These are phyloP conservation scores for Pholis gunnellus DNA, from an alignment of 2,113 vertebrate species.

Conservation along the genomic window DNA sequence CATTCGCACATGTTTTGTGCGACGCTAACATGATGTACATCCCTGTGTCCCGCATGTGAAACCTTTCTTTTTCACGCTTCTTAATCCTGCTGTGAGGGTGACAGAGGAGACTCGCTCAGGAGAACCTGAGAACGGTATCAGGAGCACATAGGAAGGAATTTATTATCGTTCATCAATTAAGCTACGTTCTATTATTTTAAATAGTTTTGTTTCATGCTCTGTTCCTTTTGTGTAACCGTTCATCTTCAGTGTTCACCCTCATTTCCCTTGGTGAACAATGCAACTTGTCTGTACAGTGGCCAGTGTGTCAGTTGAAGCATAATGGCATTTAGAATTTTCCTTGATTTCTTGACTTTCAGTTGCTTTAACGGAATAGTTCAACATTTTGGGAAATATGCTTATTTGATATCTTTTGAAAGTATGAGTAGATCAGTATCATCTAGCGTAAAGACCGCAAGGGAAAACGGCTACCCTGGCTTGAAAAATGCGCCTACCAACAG, in stretches of 20 bases:
- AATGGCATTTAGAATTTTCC: neutral
- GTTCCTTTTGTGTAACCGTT: constrained; percentile 25
- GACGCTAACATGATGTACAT: constrained; percentile 67
- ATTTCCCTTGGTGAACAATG: neutral
- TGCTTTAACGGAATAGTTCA: neutral
- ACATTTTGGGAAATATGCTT: neutral
- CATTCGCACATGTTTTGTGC: constrained; percentile 68
- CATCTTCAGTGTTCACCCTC: neutral
- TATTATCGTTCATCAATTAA: constrained; percentile 50
- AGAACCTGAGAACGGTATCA: constrained; percentile 50
- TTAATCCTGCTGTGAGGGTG: constrained; percentile 62
- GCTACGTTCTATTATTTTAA: constrained; percentile 32
- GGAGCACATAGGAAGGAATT: constrained; percentile 49
- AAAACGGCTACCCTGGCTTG: neutral
- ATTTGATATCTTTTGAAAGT: neutral
- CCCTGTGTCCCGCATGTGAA: constrained; percentile 64
- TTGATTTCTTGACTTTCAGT: neutral
- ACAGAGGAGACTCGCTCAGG: constrained; percentile 46
- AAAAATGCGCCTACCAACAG: neutral
- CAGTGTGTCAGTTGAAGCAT: neutral
- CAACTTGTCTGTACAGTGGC: neutral
- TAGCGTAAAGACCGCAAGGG: too few relatives aligned
- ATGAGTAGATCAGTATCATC: neutral
- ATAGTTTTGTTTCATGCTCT: constrained; percentile 39
- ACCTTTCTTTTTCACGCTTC: constrained; percentile 68